Percentiles rank a stretch among this genome's conserved stretches.
Conservation (phyloP, 2,113 vertebrate genomes). For the Bagarius yarrelli region DNA sequence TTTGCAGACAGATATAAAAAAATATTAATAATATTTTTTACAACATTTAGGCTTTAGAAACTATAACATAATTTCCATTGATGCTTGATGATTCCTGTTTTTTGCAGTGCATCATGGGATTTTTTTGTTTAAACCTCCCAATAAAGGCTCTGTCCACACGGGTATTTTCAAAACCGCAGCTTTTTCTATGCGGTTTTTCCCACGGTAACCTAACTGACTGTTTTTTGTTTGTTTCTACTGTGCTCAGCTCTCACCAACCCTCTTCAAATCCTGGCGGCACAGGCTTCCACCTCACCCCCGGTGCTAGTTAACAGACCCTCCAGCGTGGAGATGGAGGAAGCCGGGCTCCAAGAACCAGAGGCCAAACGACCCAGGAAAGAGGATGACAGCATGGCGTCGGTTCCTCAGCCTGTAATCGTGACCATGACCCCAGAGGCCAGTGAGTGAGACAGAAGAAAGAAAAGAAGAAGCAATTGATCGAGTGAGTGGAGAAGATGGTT, state of each 20-base stretch:
- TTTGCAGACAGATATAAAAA: too few relatives aligned
- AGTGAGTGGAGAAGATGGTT: slow-evolving; percentile 39
- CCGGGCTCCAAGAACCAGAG: slow-evolving; percentile 76
- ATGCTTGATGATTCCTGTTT: too few relatives aligned
- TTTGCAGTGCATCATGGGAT: too few relatives aligned
- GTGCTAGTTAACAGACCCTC: slow-evolving; percentile 81
- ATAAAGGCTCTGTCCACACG: too few relatives aligned
- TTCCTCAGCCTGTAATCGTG: slow-evolving; percentile 80
- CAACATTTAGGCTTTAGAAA: too few relatives aligned
- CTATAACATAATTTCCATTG: too few relatives aligned
- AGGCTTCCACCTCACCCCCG: slow-evolving; percentile 90
- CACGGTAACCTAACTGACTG: not conserved
- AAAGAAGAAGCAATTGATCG: not conserved
- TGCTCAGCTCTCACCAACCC: slow-evolving; percentile 85
- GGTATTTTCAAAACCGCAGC: too few relatives aligned
- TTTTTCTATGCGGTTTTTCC: too few relatives aligned
- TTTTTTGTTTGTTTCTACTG: not conserved
- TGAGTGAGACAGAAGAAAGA: slow-evolving; percentile 40
- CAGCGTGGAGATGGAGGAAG: slow-evolving; percentile 66
- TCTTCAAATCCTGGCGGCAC: slow-evolving; percentile 91
- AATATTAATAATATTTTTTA: too few relatives aligned
- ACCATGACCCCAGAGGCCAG: slow-evolving; percentile 66
- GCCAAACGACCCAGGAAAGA: slow-evolving; percentile 84
- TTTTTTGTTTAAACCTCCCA: too few relatives aligned
- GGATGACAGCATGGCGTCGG: slow-evolving; percentile 66